phyloP scores from a whole-genome alignment of 2,888 invertebrate species.

The Amphimallon solstitiale region DNA sequence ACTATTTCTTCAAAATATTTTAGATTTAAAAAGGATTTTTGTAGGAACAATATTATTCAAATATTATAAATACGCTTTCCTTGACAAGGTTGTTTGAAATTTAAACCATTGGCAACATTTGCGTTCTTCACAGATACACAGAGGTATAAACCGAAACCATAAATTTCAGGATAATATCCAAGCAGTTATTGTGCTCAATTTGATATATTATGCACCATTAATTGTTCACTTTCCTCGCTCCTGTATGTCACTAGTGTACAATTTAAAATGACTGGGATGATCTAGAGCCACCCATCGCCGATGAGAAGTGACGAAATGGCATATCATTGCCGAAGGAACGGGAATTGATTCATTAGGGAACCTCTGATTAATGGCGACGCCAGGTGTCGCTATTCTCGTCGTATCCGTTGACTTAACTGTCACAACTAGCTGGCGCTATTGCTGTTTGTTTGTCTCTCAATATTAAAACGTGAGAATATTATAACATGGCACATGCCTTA shows the following conservation, averaged over 20 bases:
- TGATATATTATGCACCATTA: constrained; percentile 10
- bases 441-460: neutral
- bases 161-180: neutral
- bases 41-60: no score
- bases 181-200: constrained; percentile 7
- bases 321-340: constrained; percentile 28
- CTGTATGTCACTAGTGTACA: neutral
- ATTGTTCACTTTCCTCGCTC: neutral
- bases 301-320: constrained; percentile 35
- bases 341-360: constrained; percentile 37
- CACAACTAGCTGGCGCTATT: constrained; percentile 16
- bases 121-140: no score
- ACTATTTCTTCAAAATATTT: no score
- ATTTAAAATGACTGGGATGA: neutral
- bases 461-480: constrained; percentile 19
- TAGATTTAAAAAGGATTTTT: no score
- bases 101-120: no score
- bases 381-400: constrained; percentile 34
- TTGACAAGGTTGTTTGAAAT: no score
- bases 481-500: neutral
- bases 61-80: no score
- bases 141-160: neutral
- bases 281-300: constrained; percentile 16
- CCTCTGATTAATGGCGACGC: constrained; percentile 34
- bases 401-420: constrained; percentile 17